Conservation (phyloP, 2,888 invertebrate genomes). For the Vanessa cardui region DNA sequence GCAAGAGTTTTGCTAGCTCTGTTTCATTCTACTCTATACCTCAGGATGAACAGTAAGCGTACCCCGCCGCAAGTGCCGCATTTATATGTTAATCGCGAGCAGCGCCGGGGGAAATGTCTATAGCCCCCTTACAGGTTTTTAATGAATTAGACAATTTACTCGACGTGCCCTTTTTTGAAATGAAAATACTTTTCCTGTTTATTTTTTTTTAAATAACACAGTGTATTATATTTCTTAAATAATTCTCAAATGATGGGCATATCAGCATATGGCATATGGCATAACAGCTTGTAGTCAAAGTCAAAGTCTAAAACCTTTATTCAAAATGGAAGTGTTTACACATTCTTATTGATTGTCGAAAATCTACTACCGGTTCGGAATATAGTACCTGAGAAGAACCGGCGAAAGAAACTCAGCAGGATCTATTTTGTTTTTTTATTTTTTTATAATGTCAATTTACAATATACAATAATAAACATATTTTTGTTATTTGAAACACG, state of each 20-base stretch:
- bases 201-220: neutral
- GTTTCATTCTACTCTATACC: constrained; percentile 30
- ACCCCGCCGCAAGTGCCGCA: constrained; percentile 58
- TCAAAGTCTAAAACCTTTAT: too few species aligned
- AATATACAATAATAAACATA: too few species aligned
- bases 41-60: constrained; percentile 43
- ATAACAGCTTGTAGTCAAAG: too few species aligned
- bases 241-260: neutral
- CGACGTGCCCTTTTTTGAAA: constrained; percentile 21
- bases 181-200: neutral
- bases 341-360: too few species aligned
- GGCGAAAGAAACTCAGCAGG: too few species aligned
- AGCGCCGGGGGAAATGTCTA: constrained; percentile 48
- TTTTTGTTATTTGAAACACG: too few species aligned
- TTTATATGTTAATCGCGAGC: constrained; percentile 67
- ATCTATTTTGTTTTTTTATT: too few species aligned
- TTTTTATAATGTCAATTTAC: too few species aligned
- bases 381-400: too few species aligned
- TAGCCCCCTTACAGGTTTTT: constrained; percentile 37
- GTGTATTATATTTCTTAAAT: neutral
- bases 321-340: too few species aligned
- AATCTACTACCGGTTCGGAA: too few species aligned
- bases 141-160: constrained; percentile 34
- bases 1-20: constrained; percentile 20
- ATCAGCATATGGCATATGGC: too few species aligned